phyloP scores from a whole-genome alignment of 2,888 invertebrate species.

The Pseudococcus longispinus region DNA sequence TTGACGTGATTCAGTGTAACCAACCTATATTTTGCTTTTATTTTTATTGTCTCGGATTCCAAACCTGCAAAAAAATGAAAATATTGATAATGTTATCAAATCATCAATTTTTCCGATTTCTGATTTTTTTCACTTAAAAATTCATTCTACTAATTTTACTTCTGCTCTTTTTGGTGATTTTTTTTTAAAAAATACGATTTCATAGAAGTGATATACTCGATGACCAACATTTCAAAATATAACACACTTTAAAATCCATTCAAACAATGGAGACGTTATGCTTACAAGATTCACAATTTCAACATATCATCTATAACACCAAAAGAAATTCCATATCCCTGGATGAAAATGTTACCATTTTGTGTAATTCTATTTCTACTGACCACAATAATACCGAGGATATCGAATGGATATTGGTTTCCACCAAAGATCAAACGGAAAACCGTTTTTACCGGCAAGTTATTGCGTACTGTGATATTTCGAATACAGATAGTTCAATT shows the following conservation, averaged over 20 bases:
- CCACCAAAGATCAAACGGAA: neutral
- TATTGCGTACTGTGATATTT: neutral
- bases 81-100: too few relatives aligned
- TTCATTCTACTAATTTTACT: too few relatives aligned
- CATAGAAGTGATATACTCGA: neutral
- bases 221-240: neutral
- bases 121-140: too few relatives aligned
- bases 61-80: too few relatives aligned
- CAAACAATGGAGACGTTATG: neutral
- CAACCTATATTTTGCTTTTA: too few relatives aligned
- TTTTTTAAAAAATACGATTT: neutral
- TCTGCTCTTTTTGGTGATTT: too few relatives aligned
- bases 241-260: neutral
- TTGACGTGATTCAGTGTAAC: too few relatives aligned
- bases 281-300: neutral
- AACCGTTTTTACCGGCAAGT: neutral
- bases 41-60: too few relatives aligned
- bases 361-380: neutral
- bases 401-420: neutral
- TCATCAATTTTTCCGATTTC: too few relatives aligned
- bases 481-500: neutral
- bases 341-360: conserved; percentile 8
- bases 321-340: too few relatives aligned
- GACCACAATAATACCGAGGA: neutral
- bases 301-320: neutral